Conservation (phyloP, 2,113 vertebrate genomes). For the Neoarius graeffei region DNA sequence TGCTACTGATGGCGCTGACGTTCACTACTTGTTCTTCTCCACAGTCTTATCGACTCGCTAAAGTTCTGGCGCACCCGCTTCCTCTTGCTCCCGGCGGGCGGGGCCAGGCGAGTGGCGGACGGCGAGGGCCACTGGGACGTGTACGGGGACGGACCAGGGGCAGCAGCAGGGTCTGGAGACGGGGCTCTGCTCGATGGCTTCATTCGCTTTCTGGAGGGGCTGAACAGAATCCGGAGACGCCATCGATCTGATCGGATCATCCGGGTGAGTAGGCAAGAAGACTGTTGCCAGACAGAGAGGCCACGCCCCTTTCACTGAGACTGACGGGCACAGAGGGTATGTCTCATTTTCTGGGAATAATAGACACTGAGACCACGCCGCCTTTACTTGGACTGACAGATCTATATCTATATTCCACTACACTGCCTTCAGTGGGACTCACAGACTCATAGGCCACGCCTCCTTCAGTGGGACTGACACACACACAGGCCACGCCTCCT, state of each 20-base stretch:
- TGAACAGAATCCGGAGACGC: constrained; percentile 92
- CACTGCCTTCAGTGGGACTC: not conserved
- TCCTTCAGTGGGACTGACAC: not conserved
- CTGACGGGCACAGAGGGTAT: not conserved
- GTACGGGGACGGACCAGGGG: constrained; percentile 81
- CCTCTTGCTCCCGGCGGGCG: constrained; percentile 89
- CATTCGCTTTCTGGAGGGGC: constrained; percentile 93
- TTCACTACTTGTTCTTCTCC: not conserved
- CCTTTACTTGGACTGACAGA: not conserved
- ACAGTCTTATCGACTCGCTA: constrained; percentile 91
- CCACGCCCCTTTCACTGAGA: not conserved
- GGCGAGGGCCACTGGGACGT: constrained; percentile 90
- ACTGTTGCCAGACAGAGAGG: no score
- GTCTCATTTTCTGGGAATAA: no score
- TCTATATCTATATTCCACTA: no score
- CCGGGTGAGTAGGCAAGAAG: constrained; percentile 67
- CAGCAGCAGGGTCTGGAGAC: constrained; percentile 73
- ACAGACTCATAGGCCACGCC: not conserved
- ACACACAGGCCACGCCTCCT: not conserved
- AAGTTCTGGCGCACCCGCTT: constrained; percentile 98
- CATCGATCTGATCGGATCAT: constrained; percentile 93
- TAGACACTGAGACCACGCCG: not conserved
- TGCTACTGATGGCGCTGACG: not conserved
- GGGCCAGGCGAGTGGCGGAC: constrained; percentile 87
- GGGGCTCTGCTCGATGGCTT: constrained; percentile 91